Evolutionary conservation across 2,888 invertebrate genomes (phyloP), one percentile per base, ranked within the genome.

Genomic region (Ceriagrion tenellum): DNA sequence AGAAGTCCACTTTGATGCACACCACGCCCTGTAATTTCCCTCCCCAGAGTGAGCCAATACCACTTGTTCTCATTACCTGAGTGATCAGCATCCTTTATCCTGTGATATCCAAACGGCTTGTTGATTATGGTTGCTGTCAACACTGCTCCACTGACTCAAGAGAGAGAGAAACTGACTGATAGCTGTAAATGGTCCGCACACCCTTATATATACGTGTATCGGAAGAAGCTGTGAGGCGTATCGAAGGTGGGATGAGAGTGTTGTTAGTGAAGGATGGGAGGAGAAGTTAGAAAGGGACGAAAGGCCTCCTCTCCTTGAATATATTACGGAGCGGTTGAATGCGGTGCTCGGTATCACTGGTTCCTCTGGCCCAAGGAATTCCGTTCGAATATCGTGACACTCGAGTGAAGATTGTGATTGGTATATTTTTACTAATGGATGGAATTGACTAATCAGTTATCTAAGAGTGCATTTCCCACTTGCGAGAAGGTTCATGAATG

Each of bases 341-440:
- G 47, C 93, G 93, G 93, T 74, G 74, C 93, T 74, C 35, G 35
- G 35, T 30, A 81, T 81, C 81, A 35, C n/a, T n/a, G n/a, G 74
- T 74, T 16, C 74, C 74, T 30, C 10, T 12, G 74, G 10, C 30
- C 74, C 30, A 30, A 30, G 74, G 74, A 16, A 12, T 30, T 74
- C 16, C 74, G 74, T 74, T 74, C 74, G 74, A 74, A 74, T 30
- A 30, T 74, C 74, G 74, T 74, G 30, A 74, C 74, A 74, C 30
- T 30, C 30, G 74, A 74, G 74, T 74, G 74, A 30, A 74, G 74
- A 74, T 74, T n/a, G 74, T 74, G n/a, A n/a, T n/a, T 30, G n/a
- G 74, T 30, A 74, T 74, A 74, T 74, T 74, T 30, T 30, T 74
- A 74, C 30, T 8, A 30, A 12, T 12, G 12, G 74, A 74, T 74